These are phyloP conservation scores for Pammene aurita DNA, from an alignment of 2,888 invertebrate genomes.

Conservation along the genomic window DNA sequence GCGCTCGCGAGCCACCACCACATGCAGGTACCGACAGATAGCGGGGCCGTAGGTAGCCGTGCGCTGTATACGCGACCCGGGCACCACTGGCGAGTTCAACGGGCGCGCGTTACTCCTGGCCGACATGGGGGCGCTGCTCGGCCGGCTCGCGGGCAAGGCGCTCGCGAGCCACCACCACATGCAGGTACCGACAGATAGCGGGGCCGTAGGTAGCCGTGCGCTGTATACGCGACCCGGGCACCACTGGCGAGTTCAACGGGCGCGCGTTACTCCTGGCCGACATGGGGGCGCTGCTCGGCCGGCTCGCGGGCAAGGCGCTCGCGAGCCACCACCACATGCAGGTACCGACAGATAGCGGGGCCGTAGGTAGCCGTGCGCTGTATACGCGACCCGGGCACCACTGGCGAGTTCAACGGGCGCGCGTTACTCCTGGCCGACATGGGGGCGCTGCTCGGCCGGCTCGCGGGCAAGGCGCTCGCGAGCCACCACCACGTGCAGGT, in stretches of 20 bases:
- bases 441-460: constrained; percentile 58
- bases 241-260: constrained; percentile 59
- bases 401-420: constrained; percentile 61
- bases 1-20: constrained; percentile 60
- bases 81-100: constrained; percentile 56
- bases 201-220: constrained; percentile 68
- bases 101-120: constrained; percentile 64
- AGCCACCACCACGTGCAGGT: constrained; percentile 68
- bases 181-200: constrained; percentile 65
- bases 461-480: constrained; percentile 64
- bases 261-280: constrained; percentile 65
- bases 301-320: constrained; percentile 64
- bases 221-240: constrained; percentile 60
- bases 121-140: constrained; percentile 66
- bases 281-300: constrained; percentile 61
- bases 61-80: constrained; percentile 61
- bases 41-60: constrained; percentile 66
- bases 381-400: constrained; percentile 59
- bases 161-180: constrained; percentile 60
- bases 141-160: constrained; percentile 61
- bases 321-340: constrained; percentile 63
- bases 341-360: constrained; percentile 62
- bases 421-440: constrained; percentile 66
- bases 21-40: constrained; percentile 66
- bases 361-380: constrained; percentile 66